phyloP scores from a whole-genome alignment of 2,113 vertebrate genomes.

The Lathamus discolor region DNA sequence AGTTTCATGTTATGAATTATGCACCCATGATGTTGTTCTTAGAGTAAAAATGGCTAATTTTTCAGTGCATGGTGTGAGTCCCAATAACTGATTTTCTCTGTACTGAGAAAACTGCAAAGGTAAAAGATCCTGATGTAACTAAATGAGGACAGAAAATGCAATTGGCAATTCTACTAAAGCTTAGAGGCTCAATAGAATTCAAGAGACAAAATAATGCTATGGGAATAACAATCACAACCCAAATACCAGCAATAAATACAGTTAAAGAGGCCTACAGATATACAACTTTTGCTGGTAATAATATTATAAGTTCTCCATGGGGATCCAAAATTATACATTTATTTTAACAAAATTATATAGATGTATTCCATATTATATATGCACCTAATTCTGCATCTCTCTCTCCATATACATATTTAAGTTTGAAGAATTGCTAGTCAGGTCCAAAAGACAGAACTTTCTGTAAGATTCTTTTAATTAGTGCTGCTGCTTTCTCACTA shows the following conservation, averaged over 20 bases:
- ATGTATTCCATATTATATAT: neutral
- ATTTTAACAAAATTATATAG: neutral
- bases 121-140: neutral
- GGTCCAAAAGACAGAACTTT: neutral
- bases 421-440: neutral
- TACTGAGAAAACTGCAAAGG: neutral
- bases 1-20: neutral
- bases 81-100: neutral
- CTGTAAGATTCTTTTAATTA: neutral
- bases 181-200: neutral
- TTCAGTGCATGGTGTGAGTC: neutral
- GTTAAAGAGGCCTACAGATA: too few species aligned
- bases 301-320: too few species aligned
- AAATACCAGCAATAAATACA: neutral
- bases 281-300: too few species aligned
- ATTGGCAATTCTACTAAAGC: neutral
- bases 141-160: neutral
- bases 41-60: neutral
- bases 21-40: neutral
- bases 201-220: neutral
- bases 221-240: neutral
- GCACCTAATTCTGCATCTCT: neutral
- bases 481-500: neutral
- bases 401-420: neutral
- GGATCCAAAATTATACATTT: neutral